Evolutionary conservation across 2,888 invertebrate species (phyloP), one percentile per base, ranked within the genome.

Genomic region (Hydrotaea diabolus): DNA sequence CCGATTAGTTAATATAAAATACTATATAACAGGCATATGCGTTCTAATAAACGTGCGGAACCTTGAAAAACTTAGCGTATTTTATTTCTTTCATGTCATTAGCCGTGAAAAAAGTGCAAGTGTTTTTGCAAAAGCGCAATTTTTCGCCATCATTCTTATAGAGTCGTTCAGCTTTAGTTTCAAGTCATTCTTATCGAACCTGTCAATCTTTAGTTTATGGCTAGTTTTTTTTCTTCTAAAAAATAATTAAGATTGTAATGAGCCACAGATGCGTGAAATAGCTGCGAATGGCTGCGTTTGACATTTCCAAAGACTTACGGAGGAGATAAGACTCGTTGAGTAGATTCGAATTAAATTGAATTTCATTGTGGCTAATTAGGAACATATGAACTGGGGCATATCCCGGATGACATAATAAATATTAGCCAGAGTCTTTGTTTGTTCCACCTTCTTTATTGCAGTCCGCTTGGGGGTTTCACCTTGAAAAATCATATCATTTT

Each of bases 61-160:
- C 74, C 74, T 74, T 77, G 39, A 39, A 11, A 21, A 72, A 55
- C 13, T 31, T n/a, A 13, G 49, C 36, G 13, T 55, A 17, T 43
- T 66, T 66, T 17, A n/a, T 64, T 64, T 11, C 2, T 17, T 17
- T 64, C 17, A n/a, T 64, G 62, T 36, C 57, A n/a, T 62, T 62
- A 62, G 15, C 62, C 71, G 49, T 78, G 71, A 72, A 72, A 66
- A n/a, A 49, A 77, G 11, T 64, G 75, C 82, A 82, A 78, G 75
- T 82, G 75, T 79, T 83, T n/a, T 49, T 26, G 17, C 39, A 43
- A 76, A 59, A 59, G 26, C 59, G 55, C 19, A 19, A 55, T 55
- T 21, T 21, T 49, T 49, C 49, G 11, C n/a, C 17, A 36, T 36
- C 36, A 36, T 36, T 36, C n/a, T n/a, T n/a, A n/a, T n/a, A n/a